Conservation (phyloP, 1,140 invertebrate genomes). For the Pseudachorutes palmiensis region DNA sequence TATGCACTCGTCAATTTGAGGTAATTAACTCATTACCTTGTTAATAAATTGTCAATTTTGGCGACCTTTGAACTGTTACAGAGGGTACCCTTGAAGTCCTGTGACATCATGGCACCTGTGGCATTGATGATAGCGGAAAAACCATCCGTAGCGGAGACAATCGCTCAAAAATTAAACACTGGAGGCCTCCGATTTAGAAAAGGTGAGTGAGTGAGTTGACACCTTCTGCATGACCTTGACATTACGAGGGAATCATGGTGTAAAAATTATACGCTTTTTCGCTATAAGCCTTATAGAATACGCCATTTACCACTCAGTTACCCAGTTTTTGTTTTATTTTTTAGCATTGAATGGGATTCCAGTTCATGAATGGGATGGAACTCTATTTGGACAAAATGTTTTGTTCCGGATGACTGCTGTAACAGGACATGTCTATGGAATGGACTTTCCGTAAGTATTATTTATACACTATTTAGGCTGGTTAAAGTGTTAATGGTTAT, state of each 20-base stretch:
- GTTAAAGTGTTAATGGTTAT: too few relatives aligned
- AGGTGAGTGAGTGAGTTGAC: conserved; percentile 50
- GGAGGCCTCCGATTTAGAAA: conserved; percentile 70
- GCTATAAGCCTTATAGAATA: neutral
- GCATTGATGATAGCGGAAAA: conserved; percentile 84
- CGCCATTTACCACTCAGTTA: neutral
- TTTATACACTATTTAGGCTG: too few relatives aligned
- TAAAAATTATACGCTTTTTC: too few relatives aligned
- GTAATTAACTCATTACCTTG: too few relatives aligned
- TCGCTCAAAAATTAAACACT: conserved; percentile 90
- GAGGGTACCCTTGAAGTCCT: too few relatives aligned
- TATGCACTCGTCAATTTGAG: too few relatives aligned
- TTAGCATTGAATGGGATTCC: conserved; percentile 29
- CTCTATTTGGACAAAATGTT: conserved; percentile 54
- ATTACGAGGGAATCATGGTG: too few relatives aligned
- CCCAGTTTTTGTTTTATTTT: conserved; percentile 33
- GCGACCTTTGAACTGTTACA: too few relatives aligned
- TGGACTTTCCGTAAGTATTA: conserved; percentile 92
- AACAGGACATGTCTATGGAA: conserved; percentile 93
- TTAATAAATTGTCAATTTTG: too few relatives aligned
- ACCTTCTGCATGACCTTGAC: neutral
- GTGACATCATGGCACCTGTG: neutral
- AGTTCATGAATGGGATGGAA: conserved; percentile 35
- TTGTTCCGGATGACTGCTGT: conserved; percentile 95
- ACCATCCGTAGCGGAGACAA: conserved; percentile 88